Percentiles rank a stretch among this genome's conserved stretches.
Evolutionary conservation across 2,113 vertebrate genomes (phyloP).

Genomic region (Menidia beryllina): DNA sequence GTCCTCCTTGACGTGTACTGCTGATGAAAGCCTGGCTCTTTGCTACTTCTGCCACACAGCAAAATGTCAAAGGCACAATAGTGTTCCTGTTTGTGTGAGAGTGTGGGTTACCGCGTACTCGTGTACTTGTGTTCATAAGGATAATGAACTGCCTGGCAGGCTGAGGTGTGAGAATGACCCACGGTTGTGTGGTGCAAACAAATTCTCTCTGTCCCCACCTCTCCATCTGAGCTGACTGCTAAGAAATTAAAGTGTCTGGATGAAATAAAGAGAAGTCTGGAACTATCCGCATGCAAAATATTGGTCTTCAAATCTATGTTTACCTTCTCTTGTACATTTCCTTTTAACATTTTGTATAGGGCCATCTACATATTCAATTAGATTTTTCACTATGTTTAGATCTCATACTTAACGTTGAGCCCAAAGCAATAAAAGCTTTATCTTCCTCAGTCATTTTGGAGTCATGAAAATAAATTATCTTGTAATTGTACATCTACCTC

Average conservation of each 20-base stretch:
- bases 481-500: not conserved
- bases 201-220: conserved; percentile 38
- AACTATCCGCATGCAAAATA: conserved; percentile 7
- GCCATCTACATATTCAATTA: conserved; percentile 1
- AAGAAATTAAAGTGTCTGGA: conserved; percentile 42
- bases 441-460: not conserved
- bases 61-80: conserved; percentile 49
- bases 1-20: conserved; percentile 40
- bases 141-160: conserved; percentile 52
- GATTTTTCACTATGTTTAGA: not conserved
- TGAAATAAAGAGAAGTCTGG: conserved; percentile 44
- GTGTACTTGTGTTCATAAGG: conserved; percentile 27
- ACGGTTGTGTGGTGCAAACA: conserved; percentile 55
- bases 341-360: not conserved
- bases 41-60: conserved; percentile 22
- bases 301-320: conserved; percentile 24
- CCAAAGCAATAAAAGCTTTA: conserved; percentile 1
- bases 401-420: not conserved
- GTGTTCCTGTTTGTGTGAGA: not conserved
- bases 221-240: conserved; percentile 43
- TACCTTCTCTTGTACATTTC: conserved; percentile 7
- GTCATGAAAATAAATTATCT: not conserved
- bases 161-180: conserved; percentile 56
- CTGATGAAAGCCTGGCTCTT: conserved; percentile 46
- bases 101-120: not conserved